A percentile compares a stretch with the other conserved stretches of the same genome.
These are phyloP conservation scores for Polyommatus icarus DNA, from an alignment of 2,888 invertebrate genomes.

Conservation along the genomic window DNA sequence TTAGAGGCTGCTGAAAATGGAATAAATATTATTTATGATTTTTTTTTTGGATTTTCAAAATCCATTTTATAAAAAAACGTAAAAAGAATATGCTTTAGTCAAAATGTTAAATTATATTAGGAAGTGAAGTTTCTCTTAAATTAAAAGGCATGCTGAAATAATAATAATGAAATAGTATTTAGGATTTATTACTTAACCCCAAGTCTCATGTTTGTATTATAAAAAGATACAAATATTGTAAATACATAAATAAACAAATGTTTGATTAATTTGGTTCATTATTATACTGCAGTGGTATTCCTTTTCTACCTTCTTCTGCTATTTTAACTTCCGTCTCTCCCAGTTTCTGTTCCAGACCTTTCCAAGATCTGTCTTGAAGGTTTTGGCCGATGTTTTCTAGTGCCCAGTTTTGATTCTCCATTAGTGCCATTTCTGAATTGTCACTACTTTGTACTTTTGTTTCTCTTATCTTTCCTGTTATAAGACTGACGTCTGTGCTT, in stretches of 20 bases:
- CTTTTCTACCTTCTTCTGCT: constrained; percentile 86
- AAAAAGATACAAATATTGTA: constrained; percentile 1
- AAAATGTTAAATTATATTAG: background rate
- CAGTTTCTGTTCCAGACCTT: constrained; percentile 90
- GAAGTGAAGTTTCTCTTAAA: background rate
- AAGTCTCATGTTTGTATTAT: background rate
- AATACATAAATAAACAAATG: constrained; percentile 41
- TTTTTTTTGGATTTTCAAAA: background rate
- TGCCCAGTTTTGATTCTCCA: constrained; percentile 75
- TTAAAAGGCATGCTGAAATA: background rate
- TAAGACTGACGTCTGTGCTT: constrained; percentile 85
- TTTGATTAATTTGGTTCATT: constrained; percentile 74
- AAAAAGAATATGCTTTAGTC: background rate
- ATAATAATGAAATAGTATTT: background rate
- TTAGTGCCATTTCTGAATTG: constrained; percentile 59
- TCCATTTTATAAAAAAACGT: background rate
- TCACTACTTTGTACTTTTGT: constrained; percentile 57
- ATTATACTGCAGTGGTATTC: constrained; percentile 86
- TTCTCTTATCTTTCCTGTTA: constrained; percentile 85
- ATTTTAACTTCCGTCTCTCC: constrained; percentile 86
- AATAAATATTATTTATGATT: background rate
- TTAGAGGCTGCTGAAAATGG: background rate
- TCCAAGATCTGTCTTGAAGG: constrained; percentile 87
- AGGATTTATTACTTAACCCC: background rate
- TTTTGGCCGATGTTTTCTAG: constrained; percentile 82